Evolutionary conservation across 2,888 invertebrate species (phyloP), one percentile per base, ranked within the genome.

Genomic region (Ctena decussata): DNA sequence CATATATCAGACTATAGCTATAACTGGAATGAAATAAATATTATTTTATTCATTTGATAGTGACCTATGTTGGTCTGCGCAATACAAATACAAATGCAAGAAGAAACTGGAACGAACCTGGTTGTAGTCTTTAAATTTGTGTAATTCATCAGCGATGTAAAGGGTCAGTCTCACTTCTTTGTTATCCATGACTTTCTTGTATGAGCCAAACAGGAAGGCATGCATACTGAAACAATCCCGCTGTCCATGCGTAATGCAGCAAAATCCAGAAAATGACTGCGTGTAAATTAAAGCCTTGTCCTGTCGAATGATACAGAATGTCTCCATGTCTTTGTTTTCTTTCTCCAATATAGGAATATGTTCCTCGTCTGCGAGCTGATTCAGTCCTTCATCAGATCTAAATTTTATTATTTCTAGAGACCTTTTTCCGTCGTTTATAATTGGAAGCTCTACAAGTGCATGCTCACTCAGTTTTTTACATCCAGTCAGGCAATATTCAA

Each of bases 241-340:
- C 21, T 0, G 21, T 30, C 70, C 70, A 41, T 71, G 39, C n/a
- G 18, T 72, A 15, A 60, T 78, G 39, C 78, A 78, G 11, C 49
- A 44, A 39, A 71, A 78, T 2, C 39, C 37, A 57, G 71, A 69
- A 57, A 78, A 78, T 18, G 57, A n/a, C 71, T 72, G 53, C 21
- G 78, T 78, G 41, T 78, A 72, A 71, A 78, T 53, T 35, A n/a
- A 41, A 2, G 37, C 78, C 24, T 27, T 78, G 27, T 53, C 37
- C 15, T 37, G n/a, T 21, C 57, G 15, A 8, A 71, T 0, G 6
- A 78, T 27, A 39, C 71, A 78, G 27, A 39, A 78, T 21, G 72
- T 72, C 3, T 78, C 72, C 2, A 72, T 8, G 24, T 35, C 5
- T 5, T 5, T n/a, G 21, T 53, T n/a, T n/a, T 53, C 53, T 3